Evolutionary conservation across 2,113 vertebrate species (phyloP).

Genomic region (Rallus limicola): DNA sequence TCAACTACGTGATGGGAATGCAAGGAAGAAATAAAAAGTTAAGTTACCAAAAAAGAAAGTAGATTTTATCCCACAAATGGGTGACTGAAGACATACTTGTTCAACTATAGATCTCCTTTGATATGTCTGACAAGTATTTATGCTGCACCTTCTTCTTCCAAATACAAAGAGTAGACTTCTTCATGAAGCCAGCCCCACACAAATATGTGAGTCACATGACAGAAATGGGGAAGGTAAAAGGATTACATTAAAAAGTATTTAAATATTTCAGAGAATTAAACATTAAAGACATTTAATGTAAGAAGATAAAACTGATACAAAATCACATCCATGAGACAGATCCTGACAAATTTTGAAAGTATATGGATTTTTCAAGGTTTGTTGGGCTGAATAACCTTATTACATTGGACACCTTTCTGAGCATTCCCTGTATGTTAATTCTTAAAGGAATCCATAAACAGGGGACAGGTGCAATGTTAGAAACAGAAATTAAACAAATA

Average conservation of each 20-base stretch:
- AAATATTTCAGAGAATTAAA: background rate
- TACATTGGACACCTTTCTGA: background rate
- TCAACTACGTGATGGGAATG: background rate
- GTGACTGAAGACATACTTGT: background rate
- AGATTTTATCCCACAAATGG: background rate
- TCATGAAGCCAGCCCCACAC: background rate
- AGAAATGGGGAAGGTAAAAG: background rate
- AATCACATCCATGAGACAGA: background rate
- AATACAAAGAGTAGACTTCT: background rate
- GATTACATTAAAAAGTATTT: background rate
- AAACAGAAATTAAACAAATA: background rate
- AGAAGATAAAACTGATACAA: background rate
- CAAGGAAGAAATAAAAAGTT: background rate
- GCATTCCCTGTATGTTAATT: background rate
- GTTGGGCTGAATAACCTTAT: background rate
- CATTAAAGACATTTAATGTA: background rate
- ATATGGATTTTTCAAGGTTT: background rate
- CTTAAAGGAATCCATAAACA: background rate
- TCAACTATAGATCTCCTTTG: background rate
- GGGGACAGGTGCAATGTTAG: background rate
- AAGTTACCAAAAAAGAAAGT: background rate
- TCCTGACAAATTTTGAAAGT: background rate
- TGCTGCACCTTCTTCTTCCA: background rate
- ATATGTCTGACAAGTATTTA: background rate
- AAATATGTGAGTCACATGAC: background rate